Conservation (phyloP, 1,140 invertebrate species). For the Asobara japonica region DNA sequence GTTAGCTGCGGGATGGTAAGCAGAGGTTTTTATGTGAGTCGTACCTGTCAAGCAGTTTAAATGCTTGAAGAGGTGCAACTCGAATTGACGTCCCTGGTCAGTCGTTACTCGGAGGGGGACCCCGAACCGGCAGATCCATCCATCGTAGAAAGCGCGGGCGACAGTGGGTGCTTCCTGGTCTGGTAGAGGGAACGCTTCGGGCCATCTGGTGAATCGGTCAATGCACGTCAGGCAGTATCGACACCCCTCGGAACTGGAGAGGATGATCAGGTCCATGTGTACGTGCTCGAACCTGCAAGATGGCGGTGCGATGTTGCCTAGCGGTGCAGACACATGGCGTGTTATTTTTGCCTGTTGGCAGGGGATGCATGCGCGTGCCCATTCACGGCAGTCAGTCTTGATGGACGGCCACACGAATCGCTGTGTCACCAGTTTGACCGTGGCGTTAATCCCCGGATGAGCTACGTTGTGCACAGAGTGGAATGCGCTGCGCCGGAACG, state of each 20-base stretch:
- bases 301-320: conserved; percentile 37
- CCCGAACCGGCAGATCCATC: conserved; percentile 57
- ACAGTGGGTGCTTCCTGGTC: conserved; percentile 48
- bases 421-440: conserved; percentile 50
- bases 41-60: too few relatives aligned
- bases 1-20: conserved; percentile 53
- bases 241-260: too few relatives aligned
- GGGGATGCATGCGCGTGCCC: conserved; percentile 39
- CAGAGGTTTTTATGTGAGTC: conserved; percentile 44
- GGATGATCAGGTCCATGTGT: too few relatives aligned
- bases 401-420: conserved; percentile 62
- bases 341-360: conserved; percentile 46
- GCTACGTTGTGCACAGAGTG: conserved; percentile 42
- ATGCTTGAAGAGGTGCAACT: too few relatives aligned
- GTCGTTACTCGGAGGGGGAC: conserved; percentile 52
- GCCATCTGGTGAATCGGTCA: conserved; percentile 51
- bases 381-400: conserved; percentile 38
- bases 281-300: conserved; percentile 37
- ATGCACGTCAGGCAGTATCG: conserved; percentile 19
- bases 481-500: conserved; percentile 42
- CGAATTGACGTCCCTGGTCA: conserved; percentile 54
- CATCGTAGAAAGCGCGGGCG: conserved; percentile 42
- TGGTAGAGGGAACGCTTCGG: conserved; percentile 46
- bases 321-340: conserved; percentile 37
- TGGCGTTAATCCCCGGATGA: conserved; percentile 43